Conservation (phyloP, 2,797 vertebrate species). For the Triplophysa yarkandensis region DNA sequence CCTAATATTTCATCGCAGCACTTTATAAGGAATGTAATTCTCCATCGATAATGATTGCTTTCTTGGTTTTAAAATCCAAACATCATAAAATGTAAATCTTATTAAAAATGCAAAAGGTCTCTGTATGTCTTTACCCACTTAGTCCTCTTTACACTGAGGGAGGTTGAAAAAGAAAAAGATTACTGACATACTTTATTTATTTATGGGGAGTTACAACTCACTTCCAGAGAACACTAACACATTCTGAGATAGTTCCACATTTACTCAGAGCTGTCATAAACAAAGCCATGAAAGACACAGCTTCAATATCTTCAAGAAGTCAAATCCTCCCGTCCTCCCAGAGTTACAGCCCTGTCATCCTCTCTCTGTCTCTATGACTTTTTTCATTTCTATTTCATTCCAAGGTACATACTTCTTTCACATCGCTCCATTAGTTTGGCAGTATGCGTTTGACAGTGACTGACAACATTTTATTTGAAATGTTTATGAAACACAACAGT, state of each 20-base stretch:
- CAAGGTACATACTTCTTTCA: not conserved
- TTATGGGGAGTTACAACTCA: not conserved
- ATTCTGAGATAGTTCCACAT: not conserved
- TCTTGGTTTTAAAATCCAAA: not conserved
- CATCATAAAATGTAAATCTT: not conserved
- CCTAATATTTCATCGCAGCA: too few relatives aligned
- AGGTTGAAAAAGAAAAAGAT: too few relatives aligned
- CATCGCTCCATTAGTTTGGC: conserved; percentile 25
- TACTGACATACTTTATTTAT: not conserved
- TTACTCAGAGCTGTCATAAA: conserved; percentile 9
- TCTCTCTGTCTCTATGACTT: not conserved
- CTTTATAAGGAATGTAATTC: too few relatives aligned
- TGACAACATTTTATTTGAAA: not conserved
- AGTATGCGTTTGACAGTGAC: conserved; percentile 21
- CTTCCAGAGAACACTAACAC: not conserved
- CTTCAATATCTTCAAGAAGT: not conserved
- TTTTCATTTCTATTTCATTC: not conserved
- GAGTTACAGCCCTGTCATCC: conserved; percentile 7
- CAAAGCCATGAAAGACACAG: not conserved
- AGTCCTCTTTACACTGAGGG: too few relatives aligned
- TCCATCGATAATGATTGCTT: not conserved
- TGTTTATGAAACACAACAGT: not conserved
- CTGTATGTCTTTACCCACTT: too few relatives aligned
- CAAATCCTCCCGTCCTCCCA: not conserved
- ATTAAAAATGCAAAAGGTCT: too few relatives aligned